Conservation (phyloP, 2,797 vertebrate genomes). For the Spheniscus humboldti region DNA sequence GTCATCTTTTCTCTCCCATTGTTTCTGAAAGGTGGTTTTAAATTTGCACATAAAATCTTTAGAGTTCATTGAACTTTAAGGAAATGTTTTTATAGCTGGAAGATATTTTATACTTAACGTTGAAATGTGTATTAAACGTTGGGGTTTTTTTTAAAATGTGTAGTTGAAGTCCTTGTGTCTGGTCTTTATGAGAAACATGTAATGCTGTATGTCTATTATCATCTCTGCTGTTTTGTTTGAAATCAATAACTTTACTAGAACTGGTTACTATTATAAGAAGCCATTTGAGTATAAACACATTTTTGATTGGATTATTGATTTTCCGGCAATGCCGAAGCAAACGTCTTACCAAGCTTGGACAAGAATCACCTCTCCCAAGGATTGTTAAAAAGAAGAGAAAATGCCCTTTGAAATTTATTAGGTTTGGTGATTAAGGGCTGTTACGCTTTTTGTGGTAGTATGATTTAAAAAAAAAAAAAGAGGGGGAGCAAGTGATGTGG, state of each 20-base stretch:
- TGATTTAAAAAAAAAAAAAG: neutral
- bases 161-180: neutral
- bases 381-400: neutral
- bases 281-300: constrained; percentile 22
- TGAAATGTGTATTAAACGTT: neutral
- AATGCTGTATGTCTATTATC: neutral
- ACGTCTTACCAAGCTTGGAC: neutral
- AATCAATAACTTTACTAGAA: neutral
- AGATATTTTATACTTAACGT: neutral
- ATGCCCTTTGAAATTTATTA: neutral
- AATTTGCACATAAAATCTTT: neutral
- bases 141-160: neutral
- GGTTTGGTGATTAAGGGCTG: neutral
- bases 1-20: neutral
- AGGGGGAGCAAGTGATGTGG: neutral
- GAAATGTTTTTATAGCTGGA: neutral
- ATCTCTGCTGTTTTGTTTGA: neutral
- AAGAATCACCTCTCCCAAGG: neutral
- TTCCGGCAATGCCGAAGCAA: constrained; percentile 26
- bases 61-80: neutral
- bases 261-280: constrained; percentile 40
- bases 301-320: constrained; percentile 3
- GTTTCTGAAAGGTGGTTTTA: neutral
- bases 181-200: neutral
- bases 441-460: neutral